Evolutionary conservation across 2,888 invertebrate species (phyloP).

Genomic region (Pseudococcus longispinus): DNA sequence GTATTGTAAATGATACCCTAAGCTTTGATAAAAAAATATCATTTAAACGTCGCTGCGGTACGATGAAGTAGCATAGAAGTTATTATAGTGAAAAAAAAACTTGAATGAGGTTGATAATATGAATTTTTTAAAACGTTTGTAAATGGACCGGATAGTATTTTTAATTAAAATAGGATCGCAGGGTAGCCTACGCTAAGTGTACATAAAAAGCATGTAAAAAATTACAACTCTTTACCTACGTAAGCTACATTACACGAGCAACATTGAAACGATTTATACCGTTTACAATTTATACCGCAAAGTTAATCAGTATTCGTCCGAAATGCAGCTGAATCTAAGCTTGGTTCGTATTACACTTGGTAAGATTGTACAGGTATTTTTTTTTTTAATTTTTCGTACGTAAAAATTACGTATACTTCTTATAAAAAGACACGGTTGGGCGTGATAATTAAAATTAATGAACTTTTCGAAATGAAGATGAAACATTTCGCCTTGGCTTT

Average conservation of each 20-base stretch:
- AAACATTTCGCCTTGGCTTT: slow-evolving; percentile 1
- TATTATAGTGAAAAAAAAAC: not conserved
- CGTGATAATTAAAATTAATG: slow-evolving; percentile 45
- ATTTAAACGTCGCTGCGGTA: not conserved
- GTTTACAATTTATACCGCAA: not conserved
- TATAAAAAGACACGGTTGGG: slow-evolving; percentile 33
- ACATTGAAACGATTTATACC: not conserved
- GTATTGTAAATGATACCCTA: not conserved
- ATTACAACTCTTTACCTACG: slow-evolving; percentile 8
- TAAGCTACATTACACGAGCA: not conserved
- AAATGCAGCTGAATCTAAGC: not conserved
- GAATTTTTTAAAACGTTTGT: slow-evolving; percentile 14
- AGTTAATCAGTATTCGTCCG: slow-evolving; percentile 1
- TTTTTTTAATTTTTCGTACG: slow-evolving; percentile 17
- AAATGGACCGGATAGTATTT: not conserved
- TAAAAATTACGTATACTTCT: not conserved
- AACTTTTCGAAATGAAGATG: slow-evolving; percentile 41
- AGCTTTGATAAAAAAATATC: not conserved
- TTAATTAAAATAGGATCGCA: slow-evolving; percentile 3
- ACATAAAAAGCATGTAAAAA: slow-evolving; percentile 5
- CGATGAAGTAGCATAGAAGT: not conserved
- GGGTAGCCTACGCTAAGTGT: not conserved
- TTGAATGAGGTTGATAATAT: not conserved
- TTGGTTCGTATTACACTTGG: not conserved
- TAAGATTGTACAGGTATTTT: not conserved